Evolutionary conservation across 2,888 invertebrate species (phyloP), one percentile per base, ranked within the genome.

Genomic region (Gymnoscelis rufifasciata): DNA sequence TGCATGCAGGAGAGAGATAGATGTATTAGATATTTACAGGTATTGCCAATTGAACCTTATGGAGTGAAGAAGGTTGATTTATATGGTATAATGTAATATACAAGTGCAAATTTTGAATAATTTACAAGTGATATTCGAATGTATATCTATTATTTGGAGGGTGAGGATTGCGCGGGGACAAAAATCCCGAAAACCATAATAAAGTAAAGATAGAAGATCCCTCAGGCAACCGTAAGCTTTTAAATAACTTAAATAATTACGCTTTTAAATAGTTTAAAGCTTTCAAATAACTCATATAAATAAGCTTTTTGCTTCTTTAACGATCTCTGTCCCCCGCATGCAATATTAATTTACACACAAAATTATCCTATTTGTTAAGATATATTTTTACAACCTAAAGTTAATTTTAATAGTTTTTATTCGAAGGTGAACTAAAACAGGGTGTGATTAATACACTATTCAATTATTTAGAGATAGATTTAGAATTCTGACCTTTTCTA

Each of bases 401-500:
- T n/a, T n/a, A n/a, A n/a, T n/a, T n/a, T n/a, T n/a, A n/a, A n/a
- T n/a, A n/a, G n/a, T n/a, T n/a, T n/a, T n/a, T n/a, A n/a, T n/a
- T n/a, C n/a, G 19, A 3, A 19, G 19, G 19, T 19, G 19, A 19
- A 19, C 19, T 19, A 19, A 19, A 19, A 19, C 19, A 2, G 2
- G 19, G 19, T 19, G 19, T 19, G 19, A 2, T 3, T 27, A 1
- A n/a, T 3, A 27, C 31, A 13, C 4, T 15, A 5, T 33, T 33
- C 1, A 4, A 33, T 10, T 8, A n/a, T 15, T 7, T 2, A 10
- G 19, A 35, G n/a, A n/a, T n/a, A 13, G 3, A 30, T 13, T 30
- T 7, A 30, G 26, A 37, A 29, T 7, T 61, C 78, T 71, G 56
- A 89, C 89, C 88, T 89, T 88, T 57, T 89, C 88, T 0, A 89